phyloP scores from a whole-genome alignment of 2,888 invertebrate genomes.

The Dryadula phaetusa region DNA sequence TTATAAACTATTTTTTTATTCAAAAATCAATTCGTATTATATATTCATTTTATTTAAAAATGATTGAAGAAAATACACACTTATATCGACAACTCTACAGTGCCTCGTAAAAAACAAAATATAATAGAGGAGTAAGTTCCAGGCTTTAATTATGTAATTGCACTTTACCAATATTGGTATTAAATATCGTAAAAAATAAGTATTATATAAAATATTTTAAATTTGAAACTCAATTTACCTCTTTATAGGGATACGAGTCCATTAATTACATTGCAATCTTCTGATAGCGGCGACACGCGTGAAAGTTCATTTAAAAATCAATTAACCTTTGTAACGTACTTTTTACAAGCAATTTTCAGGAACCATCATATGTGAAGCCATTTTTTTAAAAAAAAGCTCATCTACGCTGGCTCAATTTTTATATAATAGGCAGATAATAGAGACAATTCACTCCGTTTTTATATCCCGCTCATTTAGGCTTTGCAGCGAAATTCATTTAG shows the following conservation, averaged over 20 bases:
- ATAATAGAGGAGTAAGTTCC: no score
- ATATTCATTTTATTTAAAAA: no score
- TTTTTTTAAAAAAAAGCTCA: not conserved
- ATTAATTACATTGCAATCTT: constrained; percentile 13
- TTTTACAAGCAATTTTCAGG: constrained; percentile 1
- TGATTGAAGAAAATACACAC: no score
- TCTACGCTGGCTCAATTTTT: not conserved
- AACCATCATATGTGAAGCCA: not conserved
- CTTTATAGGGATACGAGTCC: not conserved
- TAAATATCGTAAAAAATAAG: not conserved
- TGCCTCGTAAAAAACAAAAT: no score
- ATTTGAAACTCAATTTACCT: not conserved
- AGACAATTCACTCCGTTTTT: no score
- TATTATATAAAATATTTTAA: not conserved
- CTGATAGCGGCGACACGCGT: constrained; percentile 5
- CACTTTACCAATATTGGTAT: not conserved
- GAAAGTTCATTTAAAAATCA: constrained; percentile 27
- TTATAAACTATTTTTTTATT: no score
- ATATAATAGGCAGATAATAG: no score
- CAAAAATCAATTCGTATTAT: no score
- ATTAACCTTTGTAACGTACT: constrained; percentile 6
- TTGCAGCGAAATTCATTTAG: no score
- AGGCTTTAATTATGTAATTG: no score
- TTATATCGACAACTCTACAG: no score
- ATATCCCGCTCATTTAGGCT: no score